phyloP scores from a whole-genome alignment of 2,113 vertebrate genomes.

The Myanophis thanlyinensis region DNA sequence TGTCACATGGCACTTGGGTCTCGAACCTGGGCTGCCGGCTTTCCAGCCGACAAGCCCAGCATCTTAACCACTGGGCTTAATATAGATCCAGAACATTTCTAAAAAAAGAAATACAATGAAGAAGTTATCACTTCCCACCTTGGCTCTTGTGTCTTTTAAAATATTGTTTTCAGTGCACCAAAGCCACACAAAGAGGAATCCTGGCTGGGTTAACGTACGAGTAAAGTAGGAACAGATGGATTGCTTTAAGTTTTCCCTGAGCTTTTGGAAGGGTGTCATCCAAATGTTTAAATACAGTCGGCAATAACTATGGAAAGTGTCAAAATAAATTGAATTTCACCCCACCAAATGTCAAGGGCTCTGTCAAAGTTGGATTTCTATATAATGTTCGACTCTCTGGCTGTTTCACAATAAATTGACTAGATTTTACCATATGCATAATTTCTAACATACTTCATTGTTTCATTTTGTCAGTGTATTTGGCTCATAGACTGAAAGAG shows the following conservation, averaged over 20 bases:
- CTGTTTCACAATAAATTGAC: not conserved
- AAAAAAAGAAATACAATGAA: not conserved
- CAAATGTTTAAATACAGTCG: not conserved
- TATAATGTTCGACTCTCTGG: not conserved
- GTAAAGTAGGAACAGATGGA: not conserved
- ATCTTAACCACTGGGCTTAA: too few relatives aligned
- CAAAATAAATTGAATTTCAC: not conserved
- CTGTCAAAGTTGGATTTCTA: not conserved
- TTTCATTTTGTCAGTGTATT: too few relatives aligned
- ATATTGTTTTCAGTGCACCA: not conserved
- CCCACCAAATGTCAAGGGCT: not conserved
- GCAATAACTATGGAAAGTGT: not conserved
- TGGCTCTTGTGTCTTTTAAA: not conserved
- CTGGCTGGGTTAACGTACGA: not conserved
- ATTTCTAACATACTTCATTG: not conserved
- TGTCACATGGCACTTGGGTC: too few relatives aligned
- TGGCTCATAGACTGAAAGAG: too few relatives aligned
- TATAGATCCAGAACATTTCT: not conserved
- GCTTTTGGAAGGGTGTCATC: not conserved
- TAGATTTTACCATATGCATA: not conserved
- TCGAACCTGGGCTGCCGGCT: too few relatives aligned
- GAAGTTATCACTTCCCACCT: not conserved
- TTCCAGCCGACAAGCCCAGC: too few relatives aligned
- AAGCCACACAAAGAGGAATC: not conserved
- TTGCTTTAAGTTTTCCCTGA: not conserved